These are phyloP conservation scores for Pempheris klunzingeri DNA, from an alignment of 2,797 vertebrate genomes.

Conservation along the genomic window DNA sequence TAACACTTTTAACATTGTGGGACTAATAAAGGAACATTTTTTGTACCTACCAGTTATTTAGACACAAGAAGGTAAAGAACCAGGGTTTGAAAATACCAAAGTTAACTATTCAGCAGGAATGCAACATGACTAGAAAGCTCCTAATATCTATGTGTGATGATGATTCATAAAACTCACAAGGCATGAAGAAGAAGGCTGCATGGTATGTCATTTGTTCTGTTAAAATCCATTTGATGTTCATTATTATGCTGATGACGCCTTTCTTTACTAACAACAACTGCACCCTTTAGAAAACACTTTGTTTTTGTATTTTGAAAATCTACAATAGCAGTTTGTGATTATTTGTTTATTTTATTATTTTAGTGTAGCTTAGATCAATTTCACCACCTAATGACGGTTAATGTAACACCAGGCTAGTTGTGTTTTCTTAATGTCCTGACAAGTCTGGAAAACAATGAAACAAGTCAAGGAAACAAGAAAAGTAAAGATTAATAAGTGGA, in stretches of 20 bases:
- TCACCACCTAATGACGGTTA: not conserved
- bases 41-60: too few relatives aligned
- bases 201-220: not conserved
- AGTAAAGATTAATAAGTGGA: too few relatives aligned
- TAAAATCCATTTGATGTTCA: not conserved
- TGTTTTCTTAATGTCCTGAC: not conserved
- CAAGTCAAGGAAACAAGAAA: too few relatives aligned
- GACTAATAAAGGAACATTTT: too few relatives aligned
- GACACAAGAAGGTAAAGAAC: too few relatives aligned
- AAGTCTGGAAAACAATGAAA: not conserved
- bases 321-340: not conserved
- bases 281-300: not conserved
- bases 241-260: not conserved
- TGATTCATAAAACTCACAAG: not conserved
- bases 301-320: not conserved
- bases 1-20: too few relatives aligned
- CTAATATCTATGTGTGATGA: not conserved
- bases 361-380: not conserved
- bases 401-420: not conserved
- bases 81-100: too few relatives aligned
- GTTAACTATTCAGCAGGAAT: too few relatives aligned
- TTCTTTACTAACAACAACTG: slow-evolving; percentile 11
- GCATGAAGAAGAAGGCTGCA: slow-evolving; percentile 13
- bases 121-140: not conserved
- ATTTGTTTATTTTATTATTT: not conserved